Evolutionary conservation across 2,113 vertebrate species (phyloP).

Genomic region (Plecturocebus donacophilus): DNA sequence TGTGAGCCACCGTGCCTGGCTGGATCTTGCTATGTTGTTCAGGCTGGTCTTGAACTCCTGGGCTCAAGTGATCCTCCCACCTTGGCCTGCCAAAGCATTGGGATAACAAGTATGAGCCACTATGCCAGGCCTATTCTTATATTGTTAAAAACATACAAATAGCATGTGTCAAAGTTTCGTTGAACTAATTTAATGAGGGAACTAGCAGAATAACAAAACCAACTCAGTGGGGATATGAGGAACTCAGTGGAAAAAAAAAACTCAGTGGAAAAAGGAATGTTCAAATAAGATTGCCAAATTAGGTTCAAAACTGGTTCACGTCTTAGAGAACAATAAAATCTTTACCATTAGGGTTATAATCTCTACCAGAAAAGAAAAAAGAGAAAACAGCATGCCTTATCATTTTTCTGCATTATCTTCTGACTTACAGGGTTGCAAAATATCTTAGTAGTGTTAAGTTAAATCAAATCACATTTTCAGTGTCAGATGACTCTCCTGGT

Average conservation of each 20-base stretch:
- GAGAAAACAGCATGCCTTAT: not conserved
- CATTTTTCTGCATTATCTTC: not conserved
- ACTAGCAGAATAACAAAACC: slow-evolving; percentile 36
- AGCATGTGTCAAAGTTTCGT: not conserved
- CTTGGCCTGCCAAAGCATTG: too few relatives aligned
- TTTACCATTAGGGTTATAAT: slow-evolving; percentile 23
- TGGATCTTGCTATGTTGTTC: too few relatives aligned
- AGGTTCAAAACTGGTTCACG: slow-evolving; percentile 39
- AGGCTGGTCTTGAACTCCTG: too few relatives aligned
- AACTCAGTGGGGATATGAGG: slow-evolving; percentile 7
- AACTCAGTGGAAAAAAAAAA: slow-evolving; percentile 12
- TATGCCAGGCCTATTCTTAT: not conserved
- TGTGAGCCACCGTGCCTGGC: too few relatives aligned
- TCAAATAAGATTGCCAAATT: slow-evolving; percentile 35
- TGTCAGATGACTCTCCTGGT: not conserved
- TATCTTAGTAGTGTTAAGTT: slow-evolving; percentile 42
- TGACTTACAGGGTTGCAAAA: slow-evolving; percentile 45
- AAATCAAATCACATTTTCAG: slow-evolving; percentile 33
- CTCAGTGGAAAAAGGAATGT: slow-evolving; percentile 11
- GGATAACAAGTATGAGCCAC: too few relatives aligned
- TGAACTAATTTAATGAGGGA: slow-evolving; percentile 32
- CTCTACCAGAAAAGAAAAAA: slow-evolving; percentile 37
- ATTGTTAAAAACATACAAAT: slow-evolving; percentile 20
- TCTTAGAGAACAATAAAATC: slow-evolving; percentile 40
- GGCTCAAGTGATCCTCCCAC: too few relatives aligned